Evolutionary conservation across 1,140 invertebrate species (phyloP), one percentile per base, ranked within the genome.

Genomic region (Diorhabda carinulata): DNA sequence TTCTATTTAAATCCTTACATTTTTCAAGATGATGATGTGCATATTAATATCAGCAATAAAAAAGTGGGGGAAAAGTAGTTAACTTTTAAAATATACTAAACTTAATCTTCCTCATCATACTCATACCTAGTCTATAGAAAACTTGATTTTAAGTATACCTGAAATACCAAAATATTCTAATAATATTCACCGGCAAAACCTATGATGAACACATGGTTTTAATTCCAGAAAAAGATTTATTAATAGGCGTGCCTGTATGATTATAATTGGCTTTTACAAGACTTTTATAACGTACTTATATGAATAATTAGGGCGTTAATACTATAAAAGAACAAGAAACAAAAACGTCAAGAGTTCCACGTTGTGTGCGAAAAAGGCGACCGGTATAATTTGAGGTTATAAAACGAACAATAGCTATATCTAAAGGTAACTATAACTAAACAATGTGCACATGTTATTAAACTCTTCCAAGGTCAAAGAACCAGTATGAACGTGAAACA

Each of bases 401-500:
- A 52, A 52, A 52, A 52, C 47, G 47, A 52, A 4, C 47, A 52
- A 52, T 52, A 52, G n/a, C 47, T 8, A 8, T 52, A n/a, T 52
- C 47, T 52, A 52, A 52, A 52, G 6, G 47, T 52, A 52, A 52
- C 25, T 25, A 25, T 25, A 52, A 52, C 47, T 6, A 52, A 52
- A 52, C 47, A 52, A 52, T 52, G 6, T 52, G 47, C n/a, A n/a
- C 47, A 52, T 52, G 47, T 52, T 52, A 52, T 52, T 52, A 52
- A 52, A 52, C 47, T 52, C 47, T 52, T 52, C 47, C 47, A 52
- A 52, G 47, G 47, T 52, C 47, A 52, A 52, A 52, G 47, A 52
- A 52, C 47, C 4, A 56, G 8, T 56, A 5, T 45, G 40, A 42
- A 60, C 44, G 44, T 45, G 44, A 67, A 67, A 67, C 60, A 67